Percentiles rank a stretch among this genome's conserved stretches.
phyloP scores from a whole-genome alignment of 2,888 invertebrate species.

The Hyposoter dolosus region DNA sequence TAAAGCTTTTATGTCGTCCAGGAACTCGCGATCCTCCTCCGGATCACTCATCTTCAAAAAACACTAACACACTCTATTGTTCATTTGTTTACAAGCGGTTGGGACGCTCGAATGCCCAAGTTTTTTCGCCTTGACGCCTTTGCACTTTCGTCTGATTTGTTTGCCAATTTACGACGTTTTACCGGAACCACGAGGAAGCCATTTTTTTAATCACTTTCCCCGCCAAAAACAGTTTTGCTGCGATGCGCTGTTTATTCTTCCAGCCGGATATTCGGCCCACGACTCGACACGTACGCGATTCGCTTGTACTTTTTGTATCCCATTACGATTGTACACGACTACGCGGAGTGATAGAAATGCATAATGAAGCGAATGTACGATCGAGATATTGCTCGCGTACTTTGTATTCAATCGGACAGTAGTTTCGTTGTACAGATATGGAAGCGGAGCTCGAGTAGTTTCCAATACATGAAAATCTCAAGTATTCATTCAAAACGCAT shows the following conservation, averaged over 20 bases:
- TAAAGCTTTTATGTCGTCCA: conserved; percentile 79
- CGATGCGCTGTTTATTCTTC: background rate
- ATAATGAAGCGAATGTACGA: background rate
- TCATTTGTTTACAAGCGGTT: background rate
- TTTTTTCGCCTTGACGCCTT: background rate
- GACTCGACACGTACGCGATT: background rate
- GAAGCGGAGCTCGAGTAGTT: background rate
- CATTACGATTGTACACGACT: background rate
- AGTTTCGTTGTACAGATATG: background rate
- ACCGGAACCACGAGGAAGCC: conserved; percentile 55
- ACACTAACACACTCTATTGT: background rate
- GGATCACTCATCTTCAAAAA: conserved; percentile 75
- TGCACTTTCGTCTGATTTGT: background rate
- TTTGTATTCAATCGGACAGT: background rate
- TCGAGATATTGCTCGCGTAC: background rate
- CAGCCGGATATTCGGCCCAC: background rate
- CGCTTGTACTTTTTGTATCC: background rate
- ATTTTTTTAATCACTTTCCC: background rate
- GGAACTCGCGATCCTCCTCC: conserved; percentile 74
- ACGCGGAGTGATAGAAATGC: background rate
- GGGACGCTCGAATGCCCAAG: background rate
- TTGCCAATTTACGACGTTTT: background rate
- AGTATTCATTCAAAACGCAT: background rate
- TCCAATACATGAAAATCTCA: background rate
- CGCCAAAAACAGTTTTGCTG: background rate